Percentiles rank a stretch among this genome's conserved stretches.
Conservation (phyloP, 2,113 vertebrate species). For the Raphicerus campestris region DNA sequence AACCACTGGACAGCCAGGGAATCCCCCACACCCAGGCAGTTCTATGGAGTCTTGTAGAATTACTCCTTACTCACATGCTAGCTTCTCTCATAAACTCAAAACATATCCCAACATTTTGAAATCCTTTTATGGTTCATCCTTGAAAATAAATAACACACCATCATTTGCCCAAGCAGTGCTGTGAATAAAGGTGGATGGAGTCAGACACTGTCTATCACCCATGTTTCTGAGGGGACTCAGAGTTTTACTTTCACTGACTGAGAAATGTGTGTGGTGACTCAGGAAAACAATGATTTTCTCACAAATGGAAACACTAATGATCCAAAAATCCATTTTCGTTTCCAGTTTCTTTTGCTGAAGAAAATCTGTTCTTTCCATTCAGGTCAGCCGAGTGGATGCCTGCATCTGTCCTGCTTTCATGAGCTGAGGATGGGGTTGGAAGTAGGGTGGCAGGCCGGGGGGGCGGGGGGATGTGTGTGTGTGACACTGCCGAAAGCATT, state of each 20-base stretch:
- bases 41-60: conserved; percentile 9
- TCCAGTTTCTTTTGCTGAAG: background rate
- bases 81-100: background rate
- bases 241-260: conserved; percentile 13
- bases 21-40: background rate
- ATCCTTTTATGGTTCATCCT: background rate
- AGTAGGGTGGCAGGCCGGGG: background rate
- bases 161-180: background rate
- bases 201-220: background rate
- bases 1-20: background rate
- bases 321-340: background rate
- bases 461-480: background rate
- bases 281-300: conserved; percentile 33
- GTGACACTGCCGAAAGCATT: background rate
- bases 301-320: background rate
- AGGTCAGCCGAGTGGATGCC: background rate
- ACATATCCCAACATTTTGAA: background rate
- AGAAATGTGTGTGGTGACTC: background rate
- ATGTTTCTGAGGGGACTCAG: background rate
- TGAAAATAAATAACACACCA: background rate
- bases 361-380: background rate
- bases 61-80: background rate
- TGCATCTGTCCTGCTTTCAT: background rate
- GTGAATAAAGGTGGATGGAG: background rate
- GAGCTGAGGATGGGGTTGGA: background rate